phyloP scores from a whole-genome alignment of 2,888 invertebrate genomes.

The Melikaiella ostensackeni region DNA sequence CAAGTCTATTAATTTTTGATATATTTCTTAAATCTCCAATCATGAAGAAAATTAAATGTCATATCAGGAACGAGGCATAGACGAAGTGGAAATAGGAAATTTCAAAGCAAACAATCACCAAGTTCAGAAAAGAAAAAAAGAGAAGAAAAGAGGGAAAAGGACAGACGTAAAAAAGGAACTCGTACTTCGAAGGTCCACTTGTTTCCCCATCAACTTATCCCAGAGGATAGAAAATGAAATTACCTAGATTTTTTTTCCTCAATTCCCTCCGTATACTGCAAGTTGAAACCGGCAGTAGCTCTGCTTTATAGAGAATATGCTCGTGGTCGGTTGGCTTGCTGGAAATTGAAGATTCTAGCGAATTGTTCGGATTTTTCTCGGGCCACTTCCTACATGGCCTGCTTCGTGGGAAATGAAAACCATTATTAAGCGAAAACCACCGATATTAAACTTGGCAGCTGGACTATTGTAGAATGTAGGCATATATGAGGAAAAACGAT shows the following conservation, averaged over 20 bases:
- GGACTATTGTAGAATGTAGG: constrained; percentile 2
- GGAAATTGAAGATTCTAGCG: constrained; percentile 28
- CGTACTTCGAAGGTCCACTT: constrained; percentile 7
- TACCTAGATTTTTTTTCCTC: background rate
- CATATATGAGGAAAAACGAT: background rate
- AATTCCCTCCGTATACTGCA: constrained; percentile 8
- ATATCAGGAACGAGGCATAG: background rate
- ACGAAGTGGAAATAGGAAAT: background rate
- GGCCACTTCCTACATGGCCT: constrained; percentile 2
- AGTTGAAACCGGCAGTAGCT: constrained; percentile 28
- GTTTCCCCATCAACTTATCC: constrained; percentile 28
- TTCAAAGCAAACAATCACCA: background rate
- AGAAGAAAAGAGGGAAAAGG: background rate
- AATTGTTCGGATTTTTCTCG: constrained; percentile 38
- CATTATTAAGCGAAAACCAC: constrained; percentile 33
- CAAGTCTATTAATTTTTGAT: too few species aligned
- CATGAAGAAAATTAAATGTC: too few species aligned
- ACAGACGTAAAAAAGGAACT: background rate
- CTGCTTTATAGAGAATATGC: constrained; percentile 27
- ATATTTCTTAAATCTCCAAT: too few species aligned
- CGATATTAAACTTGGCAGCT: constrained; percentile 26
- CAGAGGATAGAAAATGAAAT: constrained; percentile 18
- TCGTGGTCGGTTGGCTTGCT: constrained; percentile 5
- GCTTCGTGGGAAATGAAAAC: constrained; percentile 18
- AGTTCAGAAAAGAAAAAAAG: background rate